phyloP scores from a whole-genome alignment of 1,140 invertebrate genomes.

The Acarapis woodi region DNA sequence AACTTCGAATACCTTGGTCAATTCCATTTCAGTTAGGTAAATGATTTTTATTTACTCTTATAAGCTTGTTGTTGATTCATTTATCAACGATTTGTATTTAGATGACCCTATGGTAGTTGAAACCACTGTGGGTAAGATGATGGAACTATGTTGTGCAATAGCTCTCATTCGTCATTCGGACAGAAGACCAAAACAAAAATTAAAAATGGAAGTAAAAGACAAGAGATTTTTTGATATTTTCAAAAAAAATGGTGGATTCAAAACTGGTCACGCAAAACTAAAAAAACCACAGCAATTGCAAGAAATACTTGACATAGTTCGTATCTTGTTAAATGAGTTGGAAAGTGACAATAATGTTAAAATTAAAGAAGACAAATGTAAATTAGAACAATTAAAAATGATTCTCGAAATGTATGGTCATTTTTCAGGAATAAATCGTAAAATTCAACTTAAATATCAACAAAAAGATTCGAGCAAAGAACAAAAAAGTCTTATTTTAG shows the following conservation, averaged over 20 bases:
- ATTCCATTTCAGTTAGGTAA: conserved; percentile 81
- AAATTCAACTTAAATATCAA: conserved; percentile 98
- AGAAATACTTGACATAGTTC: conserved; percentile 80
- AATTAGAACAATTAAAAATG: conserved; percentile 85
- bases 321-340: conserved; percentile 57
- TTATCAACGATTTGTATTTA: no score
- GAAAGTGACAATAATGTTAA: conserved; percentile 53
- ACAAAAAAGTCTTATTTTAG: conserved; percentile 67
- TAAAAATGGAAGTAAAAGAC: conserved; percentile 99
- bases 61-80: no score
- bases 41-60: no score
- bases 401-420: conserved; percentile 99
- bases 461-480: conserved; percentile 37
- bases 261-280: conserved; percentile 74
- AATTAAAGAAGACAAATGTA: conserved; percentile 84
- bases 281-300: conserved; percentile 92
- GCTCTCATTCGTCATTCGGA: conserved; percentile 96
- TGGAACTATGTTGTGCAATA: conserved; percentile 91
- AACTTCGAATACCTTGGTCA: conserved; percentile 80
- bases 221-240: conserved; percentile 97
- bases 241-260: conserved; percentile 83
- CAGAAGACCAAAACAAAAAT: conserved; percentile 96
- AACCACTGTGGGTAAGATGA: conserved; percentile 97
- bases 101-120: conserved; percentile 97
- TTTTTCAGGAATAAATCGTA: conserved; percentile 97